Conservation (phyloP, 2,888 invertebrate genomes). For the Diadegma fenestrale region DNA sequence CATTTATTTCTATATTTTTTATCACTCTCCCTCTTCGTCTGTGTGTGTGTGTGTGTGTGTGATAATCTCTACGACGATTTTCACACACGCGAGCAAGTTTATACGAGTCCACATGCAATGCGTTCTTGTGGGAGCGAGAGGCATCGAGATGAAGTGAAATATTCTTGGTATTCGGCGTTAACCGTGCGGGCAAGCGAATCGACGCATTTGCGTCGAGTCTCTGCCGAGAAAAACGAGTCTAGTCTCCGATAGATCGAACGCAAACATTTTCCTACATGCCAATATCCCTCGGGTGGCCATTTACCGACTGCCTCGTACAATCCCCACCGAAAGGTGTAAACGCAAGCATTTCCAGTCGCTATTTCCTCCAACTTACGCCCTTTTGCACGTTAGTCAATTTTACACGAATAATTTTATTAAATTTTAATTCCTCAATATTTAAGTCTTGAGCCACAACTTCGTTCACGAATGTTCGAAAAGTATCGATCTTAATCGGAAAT, state of each 20-base stretch:
- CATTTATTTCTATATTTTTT: not conserved
- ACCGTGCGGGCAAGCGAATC: constrained; percentile 63
- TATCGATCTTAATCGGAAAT: no score
- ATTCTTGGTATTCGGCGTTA: constrained; percentile 70
- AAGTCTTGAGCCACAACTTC: no score
- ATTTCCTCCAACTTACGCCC: not conserved
- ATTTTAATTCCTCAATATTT: no score
- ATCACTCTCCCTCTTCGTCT: not conserved
- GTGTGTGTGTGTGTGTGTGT: not conserved
- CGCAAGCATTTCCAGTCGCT: not conserved
- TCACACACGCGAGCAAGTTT: not conserved
- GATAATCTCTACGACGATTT: not conserved
- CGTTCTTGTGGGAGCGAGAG: constrained; percentile 25
- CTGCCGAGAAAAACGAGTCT: not conserved
- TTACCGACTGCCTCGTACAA: not conserved
- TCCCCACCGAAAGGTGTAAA: not conserved
- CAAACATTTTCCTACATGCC: not conserved
- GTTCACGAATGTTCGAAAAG: no score
- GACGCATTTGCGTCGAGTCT: constrained; percentile 60
- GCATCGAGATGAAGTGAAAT: constrained; percentile 45
- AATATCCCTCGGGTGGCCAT: not conserved
- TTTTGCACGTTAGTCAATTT: not conserved
- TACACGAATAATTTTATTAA: no score
- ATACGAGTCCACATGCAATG: constrained; percentile 13
- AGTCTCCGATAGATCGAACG: constrained; percentile 10